Base-by-base conservation (phyloP, 2,797 vertebrate species). In the Vultur gryphus region DNA sequence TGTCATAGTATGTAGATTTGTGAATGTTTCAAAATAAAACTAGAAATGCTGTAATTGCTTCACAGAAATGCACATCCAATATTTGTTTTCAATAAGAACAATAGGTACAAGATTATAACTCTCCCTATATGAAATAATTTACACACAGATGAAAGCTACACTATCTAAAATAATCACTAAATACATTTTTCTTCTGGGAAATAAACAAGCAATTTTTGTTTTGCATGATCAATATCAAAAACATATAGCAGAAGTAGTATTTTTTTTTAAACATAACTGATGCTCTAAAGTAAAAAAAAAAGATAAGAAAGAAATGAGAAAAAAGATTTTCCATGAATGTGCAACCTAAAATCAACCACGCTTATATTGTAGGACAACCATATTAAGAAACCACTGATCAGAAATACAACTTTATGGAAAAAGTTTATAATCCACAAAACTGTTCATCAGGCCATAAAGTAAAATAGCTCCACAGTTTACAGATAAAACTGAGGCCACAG, bases 91-190 rank as follows among this genome's bases (percentile, higher is more conserved):
- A 96, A 96, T 97, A 98, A 98, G 98, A 98, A 98, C 97, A 98
- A 98, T 97, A 98, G 96, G 97, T 98, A 98, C 97, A 98, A 94
- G 98, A 97, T 98, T 97, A 97, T 98, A 98, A 98, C 95, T 98
- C 97, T 97, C 97, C 97, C 97, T 98, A 98, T 98, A 98, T 97
- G 98, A 98, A 98, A 98, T 98, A 98, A 98, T 98, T 98, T 98
- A 98, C 98, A 98, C 98, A 98, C 98, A 98, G 98, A 98, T 98
- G 98, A 98, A 98, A 98, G 97, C 98, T 98, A 98, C 97, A 97
- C 98, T 98, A 98, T 97, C 98, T 98, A 98, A 98, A 98, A 99
- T 98, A 98, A 98, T 98, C 98, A 99, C 98, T 98, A 98, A 98
- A 98, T 98, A 98, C 98, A 98, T 97, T 98, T 98, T 95, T 98